Evolutionary conservation across 2,888 invertebrate species (phyloP).

Genomic region (Tetramorium bicarinatum): DNA sequence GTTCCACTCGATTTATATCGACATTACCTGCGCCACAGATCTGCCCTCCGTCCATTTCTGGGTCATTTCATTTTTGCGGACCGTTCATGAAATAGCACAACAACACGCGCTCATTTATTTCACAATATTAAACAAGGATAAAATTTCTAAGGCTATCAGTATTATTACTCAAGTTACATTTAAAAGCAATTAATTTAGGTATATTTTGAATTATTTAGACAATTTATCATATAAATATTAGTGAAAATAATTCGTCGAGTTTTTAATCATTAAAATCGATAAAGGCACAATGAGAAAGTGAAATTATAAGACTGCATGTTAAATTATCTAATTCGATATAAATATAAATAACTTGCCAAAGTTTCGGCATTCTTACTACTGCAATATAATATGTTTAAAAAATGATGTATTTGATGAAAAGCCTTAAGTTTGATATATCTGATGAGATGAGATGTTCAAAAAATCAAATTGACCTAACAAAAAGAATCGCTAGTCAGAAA

Average conservation of each 20-base stretch:
- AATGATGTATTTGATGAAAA: background rate
- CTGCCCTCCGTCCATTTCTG: conserved; percentile 17
- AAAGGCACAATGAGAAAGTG: background rate
- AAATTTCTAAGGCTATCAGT: background rate
- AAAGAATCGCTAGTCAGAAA: background rate
- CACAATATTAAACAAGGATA: background rate
- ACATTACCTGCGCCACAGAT: conserved; percentile 72
- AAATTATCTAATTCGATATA: background rate
- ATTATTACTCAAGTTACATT: background rate
- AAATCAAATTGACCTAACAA: conserved; percentile 37
- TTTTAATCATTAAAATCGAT: background rate
- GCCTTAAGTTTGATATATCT: background rate
- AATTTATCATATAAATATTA: background rate
- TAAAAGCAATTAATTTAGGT: background rate
- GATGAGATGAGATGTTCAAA: background rate
- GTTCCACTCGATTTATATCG: conserved; percentile 81
- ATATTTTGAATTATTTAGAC: too few species aligned
- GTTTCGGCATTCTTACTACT: background rate
- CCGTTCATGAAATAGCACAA: conserved; percentile 21
- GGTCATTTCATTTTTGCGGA: conserved; percentile 59
- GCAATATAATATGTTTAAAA: background rate
- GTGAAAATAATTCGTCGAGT: background rate
- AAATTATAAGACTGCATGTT: background rate
- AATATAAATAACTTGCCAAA: background rate
- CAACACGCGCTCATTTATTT: conserved; percentile 26